Evolutionary conservation across 1,140 invertebrate species (phyloP).

Genomic region (Drosophila persimilis): DNA sequence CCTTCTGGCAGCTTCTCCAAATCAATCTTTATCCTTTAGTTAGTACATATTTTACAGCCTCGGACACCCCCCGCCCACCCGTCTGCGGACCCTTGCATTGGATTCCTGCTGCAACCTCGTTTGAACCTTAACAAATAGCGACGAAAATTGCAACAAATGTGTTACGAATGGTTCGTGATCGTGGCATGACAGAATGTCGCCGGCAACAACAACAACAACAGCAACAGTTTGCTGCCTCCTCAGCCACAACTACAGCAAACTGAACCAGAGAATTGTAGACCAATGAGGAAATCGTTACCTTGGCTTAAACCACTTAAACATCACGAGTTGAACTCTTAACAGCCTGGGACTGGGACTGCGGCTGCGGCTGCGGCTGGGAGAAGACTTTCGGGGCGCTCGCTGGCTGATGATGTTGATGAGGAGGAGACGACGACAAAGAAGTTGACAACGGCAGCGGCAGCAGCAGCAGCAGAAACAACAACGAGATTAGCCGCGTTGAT

Average conservation of each 20-base stretch:
- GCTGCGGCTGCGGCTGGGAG: slow-evolving; percentile 28
- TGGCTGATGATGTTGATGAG: slow-evolving; percentile 51
- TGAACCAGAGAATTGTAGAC: slow-evolving; percentile 53
- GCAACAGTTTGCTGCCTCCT: slow-evolving; percentile 17
- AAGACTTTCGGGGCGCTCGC: slow-evolving; percentile 31
- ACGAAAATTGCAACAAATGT: slow-evolving; percentile 81
- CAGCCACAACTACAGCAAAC: slow-evolving; percentile 18
- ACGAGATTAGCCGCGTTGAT: slow-evolving; percentile 39
- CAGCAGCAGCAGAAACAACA: slow-evolving; percentile 32
- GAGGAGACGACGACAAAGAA: slow-evolving; percentile 57
- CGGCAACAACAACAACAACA: slow-evolving; percentile 53
- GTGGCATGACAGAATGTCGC: slow-evolving; percentile 78
- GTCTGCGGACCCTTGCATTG: slow-evolving; percentile 1
- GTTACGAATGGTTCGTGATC: slow-evolving; percentile 79
- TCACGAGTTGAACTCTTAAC: slow-evolving; percentile 80
- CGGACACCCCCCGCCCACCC: slow-evolving; percentile 16
- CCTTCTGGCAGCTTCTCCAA: background rate
- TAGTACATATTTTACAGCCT: slow-evolving; percentile 69
- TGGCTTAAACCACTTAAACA: slow-evolving; percentile 75
- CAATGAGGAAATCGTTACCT: slow-evolving; percentile 78
- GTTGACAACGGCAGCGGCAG: slow-evolving; percentile 56
- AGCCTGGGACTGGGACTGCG: slow-evolving; percentile 61
- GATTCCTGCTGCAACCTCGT: slow-evolving; percentile 45
- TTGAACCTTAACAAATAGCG: slow-evolving; percentile 79
- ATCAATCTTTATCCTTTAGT: slow-evolving; percentile 34